A percentile compares a stretch with the other conserved stretches of the same genome.
These are phyloP conservation scores for Halocaridina rubra DNA, from an alignment of 2,888 invertebrate species.

Conservation along the genomic window DNA sequence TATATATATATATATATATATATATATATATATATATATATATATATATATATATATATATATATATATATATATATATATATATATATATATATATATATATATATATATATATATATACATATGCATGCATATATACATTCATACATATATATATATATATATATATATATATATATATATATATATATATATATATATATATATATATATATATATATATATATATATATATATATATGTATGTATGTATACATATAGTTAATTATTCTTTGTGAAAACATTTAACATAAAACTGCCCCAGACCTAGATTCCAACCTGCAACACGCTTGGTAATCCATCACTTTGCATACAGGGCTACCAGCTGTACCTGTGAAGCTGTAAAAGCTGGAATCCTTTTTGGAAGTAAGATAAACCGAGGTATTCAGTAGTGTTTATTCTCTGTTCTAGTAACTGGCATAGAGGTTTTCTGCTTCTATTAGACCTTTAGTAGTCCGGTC, in stretches of 20 bases:
- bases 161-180: not conserved
- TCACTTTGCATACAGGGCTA: too few species aligned
- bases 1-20: not conserved
- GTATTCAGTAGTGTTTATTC: too few species aligned
- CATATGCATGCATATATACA: not conserved
- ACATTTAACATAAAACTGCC: not conserved
- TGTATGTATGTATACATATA: not conserved
- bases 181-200: conserved; percentile 24
- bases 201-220: conserved; percentile 24
- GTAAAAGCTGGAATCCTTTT: too few species aligned
- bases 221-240: not conserved
- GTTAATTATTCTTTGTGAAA: not conserved
- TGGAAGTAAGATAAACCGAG: too few species aligned
- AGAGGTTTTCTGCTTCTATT: too few species aligned
- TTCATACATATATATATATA: not conserved
- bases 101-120: conserved; percentile 10
- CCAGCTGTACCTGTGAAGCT: too few species aligned
- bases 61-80: conserved; percentile 28
- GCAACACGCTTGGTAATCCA: too few species aligned
- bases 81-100: conserved; percentile 22
- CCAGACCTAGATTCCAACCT: not conserved
- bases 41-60: conserved; percentile 32
- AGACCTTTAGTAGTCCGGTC: too few species aligned
- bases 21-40: conserved; percentile 18
- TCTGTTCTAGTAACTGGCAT: too few species aligned